Evolutionary conservation across 2,113 vertebrate species (phyloP).

Genomic region (Scomber japonicus): DNA sequence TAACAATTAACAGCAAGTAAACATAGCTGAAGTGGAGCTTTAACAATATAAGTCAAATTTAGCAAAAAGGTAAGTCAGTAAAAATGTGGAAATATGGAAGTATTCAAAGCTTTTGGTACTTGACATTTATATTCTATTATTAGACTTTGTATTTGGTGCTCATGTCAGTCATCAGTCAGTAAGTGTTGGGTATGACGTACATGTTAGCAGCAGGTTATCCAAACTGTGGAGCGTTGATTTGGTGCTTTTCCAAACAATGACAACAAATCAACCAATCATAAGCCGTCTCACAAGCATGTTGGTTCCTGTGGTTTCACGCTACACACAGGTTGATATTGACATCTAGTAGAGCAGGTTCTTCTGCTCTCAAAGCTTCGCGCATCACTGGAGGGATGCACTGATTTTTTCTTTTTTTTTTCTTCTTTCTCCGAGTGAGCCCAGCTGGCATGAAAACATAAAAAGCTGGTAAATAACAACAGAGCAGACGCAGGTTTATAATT

Average conservation of each 20-base stretch:
- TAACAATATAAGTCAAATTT: no score
- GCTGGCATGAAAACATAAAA: slow-evolving; percentile 51
- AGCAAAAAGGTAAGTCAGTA: no score
- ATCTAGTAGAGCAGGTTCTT: background rate
- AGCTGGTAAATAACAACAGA: slow-evolving; percentile 37
- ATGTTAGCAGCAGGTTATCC: no score
- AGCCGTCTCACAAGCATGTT: background rate
- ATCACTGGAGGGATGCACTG: slow-evolving; percentile 23
- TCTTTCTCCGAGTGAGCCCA: slow-evolving; percentile 42
- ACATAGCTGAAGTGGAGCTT: no score
- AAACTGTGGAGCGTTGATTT: no score
- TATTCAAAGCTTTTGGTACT: no score
- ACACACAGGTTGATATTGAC: background rate
- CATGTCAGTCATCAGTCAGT: no score
- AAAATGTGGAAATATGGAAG: no score
- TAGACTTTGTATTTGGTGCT: no score
- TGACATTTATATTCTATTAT: no score
- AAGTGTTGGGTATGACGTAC: no score
- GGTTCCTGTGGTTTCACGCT: background rate
- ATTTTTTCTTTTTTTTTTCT: background rate
- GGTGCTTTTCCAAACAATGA: background rate
- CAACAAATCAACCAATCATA: background rate
- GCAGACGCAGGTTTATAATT: background rate
- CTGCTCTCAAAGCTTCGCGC: background rate
- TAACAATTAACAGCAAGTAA: no score